Conservation (phyloP, 2,113 vertebrate genomes). For the Asarcornis scutulata region DNA sequence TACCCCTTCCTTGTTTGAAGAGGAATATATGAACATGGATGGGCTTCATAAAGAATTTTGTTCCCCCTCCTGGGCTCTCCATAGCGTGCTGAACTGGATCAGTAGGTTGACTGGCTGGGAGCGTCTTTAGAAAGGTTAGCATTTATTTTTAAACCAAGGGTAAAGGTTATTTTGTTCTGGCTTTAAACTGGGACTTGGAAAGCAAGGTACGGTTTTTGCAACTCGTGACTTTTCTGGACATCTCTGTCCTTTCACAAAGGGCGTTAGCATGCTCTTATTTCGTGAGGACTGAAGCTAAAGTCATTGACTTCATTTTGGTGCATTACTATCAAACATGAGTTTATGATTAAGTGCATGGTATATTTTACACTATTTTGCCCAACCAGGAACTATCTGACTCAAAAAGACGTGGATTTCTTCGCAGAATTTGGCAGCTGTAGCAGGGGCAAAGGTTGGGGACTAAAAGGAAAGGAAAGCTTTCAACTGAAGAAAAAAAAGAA, state of each 20-base stretch:
- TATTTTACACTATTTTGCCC: background rate
- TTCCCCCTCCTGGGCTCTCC: background rate
- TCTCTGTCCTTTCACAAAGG: background rate
- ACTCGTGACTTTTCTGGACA: fast-evolving
- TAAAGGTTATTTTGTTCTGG: background rate
- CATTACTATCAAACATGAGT: fast-evolving
- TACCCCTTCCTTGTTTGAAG: background rate
- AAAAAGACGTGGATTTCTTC: background rate
- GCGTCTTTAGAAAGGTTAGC: background rate
- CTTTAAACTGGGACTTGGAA: background rate
- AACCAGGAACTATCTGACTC: background rate
- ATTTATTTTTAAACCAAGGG: background rate
- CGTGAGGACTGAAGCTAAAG: background rate
- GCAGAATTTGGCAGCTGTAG: background rate
- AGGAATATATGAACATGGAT: fast-evolving
- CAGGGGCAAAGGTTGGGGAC: background rate
- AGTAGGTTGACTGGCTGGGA: background rate
- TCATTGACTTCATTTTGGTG: background rate
- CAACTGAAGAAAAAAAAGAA: background rate
- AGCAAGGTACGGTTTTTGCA: background rate
- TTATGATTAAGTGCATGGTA: background rate
- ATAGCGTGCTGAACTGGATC: fast-evolving
- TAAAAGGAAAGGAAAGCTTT: background rate
- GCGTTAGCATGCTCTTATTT: background rate
- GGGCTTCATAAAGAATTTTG: background rate